Evolutionary conservation across 2,888 invertebrate species (phyloP).

Genomic region (Drosophila pseudotalamancana): DNA sequence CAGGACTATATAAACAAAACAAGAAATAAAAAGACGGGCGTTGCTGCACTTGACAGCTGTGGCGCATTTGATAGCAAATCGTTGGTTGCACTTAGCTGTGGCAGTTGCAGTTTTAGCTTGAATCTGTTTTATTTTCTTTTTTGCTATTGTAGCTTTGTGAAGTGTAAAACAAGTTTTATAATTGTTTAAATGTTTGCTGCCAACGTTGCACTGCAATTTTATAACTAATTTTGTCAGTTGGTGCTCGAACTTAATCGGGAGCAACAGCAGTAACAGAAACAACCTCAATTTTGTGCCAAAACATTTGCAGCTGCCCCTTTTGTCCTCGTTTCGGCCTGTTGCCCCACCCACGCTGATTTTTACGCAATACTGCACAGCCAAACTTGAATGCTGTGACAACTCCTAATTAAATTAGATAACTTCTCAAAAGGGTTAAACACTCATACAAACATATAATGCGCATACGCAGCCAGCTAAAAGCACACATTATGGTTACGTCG

Average conservation of each 20-base stretch:
- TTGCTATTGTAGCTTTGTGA: slow-evolving; percentile 64
- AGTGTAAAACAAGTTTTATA: slow-evolving; percentile 78
- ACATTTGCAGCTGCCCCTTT: slow-evolving; percentile 25
- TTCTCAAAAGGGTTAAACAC: slow-evolving; percentile 68
- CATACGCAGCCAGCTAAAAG: slow-evolving; percentile 5
- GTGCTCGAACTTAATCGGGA: slow-evolving; percentile 73
- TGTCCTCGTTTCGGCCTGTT: slow-evolving; percentile 3
- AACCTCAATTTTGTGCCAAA: slow-evolving; percentile 50
- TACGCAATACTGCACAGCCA: slow-evolving; percentile 61
- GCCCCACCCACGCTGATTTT: slow-evolving; percentile 45
- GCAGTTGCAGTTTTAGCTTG: slow-evolving; percentile 9
- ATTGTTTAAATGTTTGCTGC: slow-evolving; percentile 75
- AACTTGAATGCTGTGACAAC: slow-evolving; percentile 68
- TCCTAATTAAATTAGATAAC: slow-evolving; percentile 77
- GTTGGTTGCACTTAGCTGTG: slow-evolving; percentile 63
- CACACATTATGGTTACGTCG: slow-evolving; percentile 50
- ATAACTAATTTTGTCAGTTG: slow-evolving; percentile 78
- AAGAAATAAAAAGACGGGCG: slow-evolving; percentile 31
- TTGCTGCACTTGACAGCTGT: slow-evolving; percentile 74
- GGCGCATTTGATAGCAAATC: slow-evolving; percentile 74
- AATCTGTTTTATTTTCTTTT: slow-evolving; percentile 24
- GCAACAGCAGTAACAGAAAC: slow-evolving; percentile 43
- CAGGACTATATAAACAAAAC: background rate
- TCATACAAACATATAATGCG: slow-evolving; percentile 13
- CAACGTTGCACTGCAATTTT: slow-evolving; percentile 72